A percentile compares a stretch with the other conserved stretches of the same genome.
Conservation (phyloP, 1,140 invertebrate genomes). For the Procambarus virginalis region DNA sequence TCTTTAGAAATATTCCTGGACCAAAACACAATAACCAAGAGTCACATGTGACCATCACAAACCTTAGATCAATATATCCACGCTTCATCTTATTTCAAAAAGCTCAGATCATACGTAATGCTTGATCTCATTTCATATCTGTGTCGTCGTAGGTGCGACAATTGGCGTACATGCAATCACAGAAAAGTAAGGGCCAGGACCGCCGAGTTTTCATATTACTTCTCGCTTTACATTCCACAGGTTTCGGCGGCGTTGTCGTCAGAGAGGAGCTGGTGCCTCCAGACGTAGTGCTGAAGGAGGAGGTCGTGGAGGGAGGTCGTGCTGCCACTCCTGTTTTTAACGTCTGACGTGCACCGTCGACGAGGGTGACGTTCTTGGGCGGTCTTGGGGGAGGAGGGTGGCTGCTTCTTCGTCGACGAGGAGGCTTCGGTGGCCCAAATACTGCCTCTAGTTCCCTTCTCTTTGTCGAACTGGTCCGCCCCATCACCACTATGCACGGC, state of each 20-base stretch:
- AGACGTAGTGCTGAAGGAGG: conserved; percentile 33
- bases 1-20: not conserved
- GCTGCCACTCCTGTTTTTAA: not conserved
- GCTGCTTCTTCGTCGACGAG: conserved; percentile 15
- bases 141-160: conserved; percentile 41
- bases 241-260: not conserved
- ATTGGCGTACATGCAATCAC: conserved; percentile 49
- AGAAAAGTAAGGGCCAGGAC: conserved; percentile 49
- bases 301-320: conserved; percentile 26
- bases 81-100: not conserved
- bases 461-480: not conserved
- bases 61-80: not conserved
- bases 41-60: not conserved
- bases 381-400: conserved; percentile 42
- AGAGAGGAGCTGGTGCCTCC: conserved; percentile 7
- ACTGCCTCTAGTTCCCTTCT: conserved; percentile 15
- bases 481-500: not conserved
- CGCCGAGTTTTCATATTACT: not conserved
- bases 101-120: not conserved
- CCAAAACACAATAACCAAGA: not conserved
- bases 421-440: conserved; percentile 41
- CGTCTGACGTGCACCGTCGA: not conserved
- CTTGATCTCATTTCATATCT: not conserved
- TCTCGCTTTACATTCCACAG: not conserved
- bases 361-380: conserved; percentile 5